phyloP scores from a whole-genome alignment of 53 echinoderm and acorn worm species.

The Stichopus horrens region DNA sequence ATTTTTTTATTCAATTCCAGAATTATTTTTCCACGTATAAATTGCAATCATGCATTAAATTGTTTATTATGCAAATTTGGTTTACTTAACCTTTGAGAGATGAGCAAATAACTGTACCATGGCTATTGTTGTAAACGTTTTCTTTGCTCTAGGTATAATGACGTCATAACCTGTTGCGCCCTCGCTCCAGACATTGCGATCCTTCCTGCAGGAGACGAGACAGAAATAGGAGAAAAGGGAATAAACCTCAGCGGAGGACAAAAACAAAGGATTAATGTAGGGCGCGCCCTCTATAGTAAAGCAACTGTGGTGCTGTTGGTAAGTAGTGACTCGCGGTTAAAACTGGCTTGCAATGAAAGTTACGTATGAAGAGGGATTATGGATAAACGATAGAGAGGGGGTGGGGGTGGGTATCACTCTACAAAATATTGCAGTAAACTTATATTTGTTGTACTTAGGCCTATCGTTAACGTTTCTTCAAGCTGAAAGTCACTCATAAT shows the following conservation, averaged over 20 bases:
- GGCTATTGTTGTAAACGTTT: too few species aligned
- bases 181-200: slow-evolving; percentile 63
- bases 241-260: slow-evolving; percentile 75
- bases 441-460: too few species aligned
- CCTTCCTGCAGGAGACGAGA: slow-evolving; percentile 64
- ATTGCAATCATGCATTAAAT: too few species aligned
- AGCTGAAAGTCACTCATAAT: too few species aligned
- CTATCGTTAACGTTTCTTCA: too few species aligned
- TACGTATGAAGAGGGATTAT: neutral
- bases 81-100: too few species aligned
- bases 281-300: slow-evolving; percentile 61
- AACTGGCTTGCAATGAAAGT: neutral
- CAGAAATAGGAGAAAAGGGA: slow-evolving; percentile 75
- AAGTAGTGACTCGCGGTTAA: neutral
- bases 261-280: slow-evolving; percentile 70
- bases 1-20: too few species aligned
- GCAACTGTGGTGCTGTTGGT: slow-evolving; percentile 58
- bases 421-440: too few species aligned
- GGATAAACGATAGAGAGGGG: neutral
- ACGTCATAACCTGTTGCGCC: slow-evolving; percentile 48
- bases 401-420: neutral
- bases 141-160: neutral
- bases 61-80: too few species aligned
- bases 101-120: too few species aligned
- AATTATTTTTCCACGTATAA: too few species aligned